Base-by-base conservation (phyloP, 1,140 invertebrate genomes). In the Chlorops oryzae region DNA sequence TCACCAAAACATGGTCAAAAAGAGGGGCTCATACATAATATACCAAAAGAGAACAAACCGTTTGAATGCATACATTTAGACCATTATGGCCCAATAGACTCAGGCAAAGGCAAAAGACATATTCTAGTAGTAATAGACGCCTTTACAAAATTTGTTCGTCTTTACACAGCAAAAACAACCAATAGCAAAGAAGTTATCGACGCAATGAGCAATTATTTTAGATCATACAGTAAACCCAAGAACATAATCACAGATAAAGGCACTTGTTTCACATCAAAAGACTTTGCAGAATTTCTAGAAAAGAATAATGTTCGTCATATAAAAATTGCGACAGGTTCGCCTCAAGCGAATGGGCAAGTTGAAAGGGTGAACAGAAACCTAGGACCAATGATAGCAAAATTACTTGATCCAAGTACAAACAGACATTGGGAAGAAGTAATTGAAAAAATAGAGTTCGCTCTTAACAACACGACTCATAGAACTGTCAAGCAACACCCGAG, bases 101-200 rank as follows among this genome's bases (percentile, higher is more conserved):
- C 58, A 18, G 70, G 69, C 13, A 53, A 13, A 1, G 38, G 52
- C 10, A 73, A 77, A 63, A 62, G 61, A 45, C 74, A 77, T n/a
- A n/a, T n/a, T n/a, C n/a, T n/a, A n/a, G 67, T 70, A 0, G 42
- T 76, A 1, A 74, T 72, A 43, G 52, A 71, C 50, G 58, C 66
- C 38, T 65, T 65, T 20, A 52, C 42, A 37, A 51, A 45, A 40
- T 45, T 45, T 18, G 12, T 21, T 2, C 37, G 40, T n/a, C n/a
- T n/a, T n/a, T n/a, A n/a, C n/a, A 32, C 50, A 23, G 25, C 32
- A 3, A 37, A 37, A 25, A 43, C 52, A 6, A 57, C 60, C 12
- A 34, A 38, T 18, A 38, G 53, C 22, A 62, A 57, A 40, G 48
- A 62, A 9, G 47, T n/a, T n/a, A n/a, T n/a, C n/a, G n/a, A n/a